phyloP scores from a whole-genome alignment of 2,888 invertebrate genomes.

The Xestia xanthographa region DNA sequence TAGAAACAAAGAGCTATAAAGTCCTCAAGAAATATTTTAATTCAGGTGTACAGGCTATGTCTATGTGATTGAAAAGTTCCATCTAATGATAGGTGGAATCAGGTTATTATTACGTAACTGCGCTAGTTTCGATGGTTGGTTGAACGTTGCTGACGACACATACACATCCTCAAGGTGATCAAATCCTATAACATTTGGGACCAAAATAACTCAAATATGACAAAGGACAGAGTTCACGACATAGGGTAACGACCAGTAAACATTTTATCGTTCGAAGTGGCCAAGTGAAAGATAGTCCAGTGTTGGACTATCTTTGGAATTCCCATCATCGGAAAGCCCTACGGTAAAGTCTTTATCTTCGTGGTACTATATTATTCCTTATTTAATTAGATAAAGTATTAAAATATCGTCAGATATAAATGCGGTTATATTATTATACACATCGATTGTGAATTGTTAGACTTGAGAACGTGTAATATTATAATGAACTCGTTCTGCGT shows the following conservation, averaged over 20 bases:
- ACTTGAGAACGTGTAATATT: conserved; percentile 27
- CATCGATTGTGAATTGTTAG: conserved; percentile 37
- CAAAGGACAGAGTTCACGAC: conserved; percentile 22
- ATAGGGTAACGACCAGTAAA: conserved; percentile 27
- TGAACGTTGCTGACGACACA: not conserved
- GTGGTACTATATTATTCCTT: not conserved
- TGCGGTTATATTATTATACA: conserved; percentile 18
- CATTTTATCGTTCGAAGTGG: conserved; percentile 17
- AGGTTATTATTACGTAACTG: conserved; percentile 9
- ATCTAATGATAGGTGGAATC: conserved; percentile 3
- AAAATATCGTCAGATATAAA: conserved; percentile 25
- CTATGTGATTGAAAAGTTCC: conserved; percentile 11
- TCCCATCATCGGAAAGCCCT: not conserved
- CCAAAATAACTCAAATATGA: conserved; percentile 15
- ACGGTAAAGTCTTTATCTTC: conserved; percentile 13
- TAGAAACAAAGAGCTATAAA: conserved; percentile 17
- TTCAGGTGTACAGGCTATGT: not conserved
- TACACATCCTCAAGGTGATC: conserved; percentile 10
- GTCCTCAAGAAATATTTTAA: not conserved
- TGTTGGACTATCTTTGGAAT: conserved; percentile 7
- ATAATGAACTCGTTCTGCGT: conserved; percentile 9
- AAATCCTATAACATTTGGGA: conserved; percentile 11
- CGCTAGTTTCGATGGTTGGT: conserved; percentile 5
- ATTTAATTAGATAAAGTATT: conserved; percentile 13
- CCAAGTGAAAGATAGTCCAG: not conserved